phyloP scores from a whole-genome alignment of 2,888 invertebrate genomes.

The Chaitophorus viminalis region DNA sequence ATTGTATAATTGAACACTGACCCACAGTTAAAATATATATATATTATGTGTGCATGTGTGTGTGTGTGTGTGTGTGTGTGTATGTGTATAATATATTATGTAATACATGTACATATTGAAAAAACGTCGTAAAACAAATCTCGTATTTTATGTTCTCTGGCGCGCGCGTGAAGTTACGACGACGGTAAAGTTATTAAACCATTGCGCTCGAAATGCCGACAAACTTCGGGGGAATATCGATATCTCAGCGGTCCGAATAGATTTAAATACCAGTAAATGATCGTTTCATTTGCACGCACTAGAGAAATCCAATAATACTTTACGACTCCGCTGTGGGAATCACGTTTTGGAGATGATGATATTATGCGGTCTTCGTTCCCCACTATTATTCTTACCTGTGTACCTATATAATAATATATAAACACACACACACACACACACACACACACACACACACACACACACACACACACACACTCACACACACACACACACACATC shows the following conservation, averaged over 20 bases:
- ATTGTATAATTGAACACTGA: conserved; percentile 30
- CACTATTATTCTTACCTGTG: not conserved
- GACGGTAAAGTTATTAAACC: conserved; percentile 42
- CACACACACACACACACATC: not conserved
- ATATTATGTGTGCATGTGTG: too few relatives aligned
- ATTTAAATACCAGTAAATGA: conserved; percentile 27
- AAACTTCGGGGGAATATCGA: conserved; percentile 47
- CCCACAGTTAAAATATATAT: not conserved
- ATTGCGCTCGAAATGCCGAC: conserved; percentile 25
- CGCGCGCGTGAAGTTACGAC: conserved; percentile 33
- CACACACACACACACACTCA: too few relatives aligned
- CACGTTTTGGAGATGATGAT: not conserved
- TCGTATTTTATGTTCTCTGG: conserved; percentile 40
- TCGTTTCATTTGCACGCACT: conserved; percentile 17
- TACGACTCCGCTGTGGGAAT: conserved; percentile 11
- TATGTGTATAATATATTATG: too few relatives aligned
- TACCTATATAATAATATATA: too few relatives aligned
- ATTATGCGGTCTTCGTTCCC: not conserved
- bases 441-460: too few relatives aligned
- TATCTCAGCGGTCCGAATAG: not conserved
- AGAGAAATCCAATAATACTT: conserved; percentile 39
- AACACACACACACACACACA: not conserved
- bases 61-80: too few relatives aligned
- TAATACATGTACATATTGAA: not conserved
- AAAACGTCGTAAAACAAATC: conserved; percentile 45